phyloP scores from a whole-genome alignment of 2,888 invertebrate species.

The Steinernema hermaphroditum region DNA sequence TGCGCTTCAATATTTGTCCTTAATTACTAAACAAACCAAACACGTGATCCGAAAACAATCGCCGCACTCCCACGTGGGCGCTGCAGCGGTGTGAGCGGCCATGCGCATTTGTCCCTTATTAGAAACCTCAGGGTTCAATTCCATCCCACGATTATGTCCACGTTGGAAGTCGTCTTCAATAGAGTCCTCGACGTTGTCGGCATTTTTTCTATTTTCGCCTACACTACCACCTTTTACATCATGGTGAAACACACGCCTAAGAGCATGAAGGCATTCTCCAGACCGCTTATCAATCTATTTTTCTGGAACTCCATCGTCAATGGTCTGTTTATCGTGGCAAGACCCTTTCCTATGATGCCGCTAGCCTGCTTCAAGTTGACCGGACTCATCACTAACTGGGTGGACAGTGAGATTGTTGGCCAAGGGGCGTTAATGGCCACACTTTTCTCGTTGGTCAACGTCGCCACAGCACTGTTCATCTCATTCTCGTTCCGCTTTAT shows the following conservation, averaged over 20 bases:
- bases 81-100: too few relatives aligned
- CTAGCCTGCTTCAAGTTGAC: background rate
- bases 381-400: background rate
- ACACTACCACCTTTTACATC: background rate
- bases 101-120: too few relatives aligned
- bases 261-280: background rate
- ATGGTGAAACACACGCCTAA: background rate
- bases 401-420: background rate
- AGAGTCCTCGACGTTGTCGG: background rate
- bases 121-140: too few relatives aligned
- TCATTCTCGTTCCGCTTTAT: background rate
- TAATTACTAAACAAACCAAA: too few relatives aligned
- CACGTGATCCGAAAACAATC: too few relatives aligned
- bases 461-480: background rate
- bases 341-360: background rate
- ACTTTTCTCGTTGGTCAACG: background rate
- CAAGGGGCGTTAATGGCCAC: background rate
- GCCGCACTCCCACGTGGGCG: too few relatives aligned
- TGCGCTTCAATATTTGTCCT: too few relatives aligned
- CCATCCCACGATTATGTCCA: too few relatives aligned
- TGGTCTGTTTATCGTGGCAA: background rate
- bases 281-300: background rate
- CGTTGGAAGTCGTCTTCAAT: background rate
- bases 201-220: background rate
- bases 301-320: background rate